A percentile compares a stretch with the other conserved stretches of the same genome.
These are phyloP conservation scores for Uloborus plumipes DNA, from an alignment of 2,888 invertebrate genomes.

Conservation along the genomic window DNA sequence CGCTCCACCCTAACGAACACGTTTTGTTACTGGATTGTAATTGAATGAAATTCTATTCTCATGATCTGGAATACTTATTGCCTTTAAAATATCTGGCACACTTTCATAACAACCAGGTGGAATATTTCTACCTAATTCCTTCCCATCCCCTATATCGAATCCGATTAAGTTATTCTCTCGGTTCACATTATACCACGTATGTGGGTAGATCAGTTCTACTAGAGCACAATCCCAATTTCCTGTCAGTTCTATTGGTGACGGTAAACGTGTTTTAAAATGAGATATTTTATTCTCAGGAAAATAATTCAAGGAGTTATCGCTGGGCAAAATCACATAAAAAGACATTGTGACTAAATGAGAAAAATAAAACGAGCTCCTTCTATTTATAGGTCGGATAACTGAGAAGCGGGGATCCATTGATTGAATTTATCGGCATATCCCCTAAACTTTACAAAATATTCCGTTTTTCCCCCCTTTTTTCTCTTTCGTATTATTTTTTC, in stretches of 20 bases:
- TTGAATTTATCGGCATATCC: conserved; percentile 31
- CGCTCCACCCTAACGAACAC: too few species aligned
- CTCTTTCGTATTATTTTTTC: conserved; percentile 35
- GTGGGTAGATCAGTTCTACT: conserved; percentile 65
- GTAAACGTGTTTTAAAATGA: conserved; percentile 67
- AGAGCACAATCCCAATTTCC: conserved; percentile 67
- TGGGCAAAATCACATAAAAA: conserved; percentile 66
- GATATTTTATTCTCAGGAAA: conserved; percentile 68
- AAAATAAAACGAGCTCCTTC: not conserved
- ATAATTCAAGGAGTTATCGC: conserved; percentile 67
- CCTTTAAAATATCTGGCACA: conserved; percentile 7
- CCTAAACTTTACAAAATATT: conserved; percentile 22
- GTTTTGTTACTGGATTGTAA: conserved; percentile 10
- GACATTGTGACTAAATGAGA: conserved; percentile 5
- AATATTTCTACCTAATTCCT: not conserved
- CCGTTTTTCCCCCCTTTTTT: conserved; percentile 2
- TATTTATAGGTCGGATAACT: conserved; percentile 23
- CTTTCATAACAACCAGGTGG: conserved; percentile 20
- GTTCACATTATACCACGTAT: conserved; percentile 31
- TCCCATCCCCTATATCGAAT: conserved; percentile 13
- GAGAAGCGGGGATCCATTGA: conserved; percentile 8
- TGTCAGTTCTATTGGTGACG: conserved; percentile 62
- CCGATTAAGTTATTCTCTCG: conserved; percentile 3
- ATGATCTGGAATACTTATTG: not conserved
- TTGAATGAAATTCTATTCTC: conserved; percentile 11